Evolutionary conservation across 2,113 vertebrate species (phyloP).

Genomic region (pig (Sus scrofa)): DNA sequence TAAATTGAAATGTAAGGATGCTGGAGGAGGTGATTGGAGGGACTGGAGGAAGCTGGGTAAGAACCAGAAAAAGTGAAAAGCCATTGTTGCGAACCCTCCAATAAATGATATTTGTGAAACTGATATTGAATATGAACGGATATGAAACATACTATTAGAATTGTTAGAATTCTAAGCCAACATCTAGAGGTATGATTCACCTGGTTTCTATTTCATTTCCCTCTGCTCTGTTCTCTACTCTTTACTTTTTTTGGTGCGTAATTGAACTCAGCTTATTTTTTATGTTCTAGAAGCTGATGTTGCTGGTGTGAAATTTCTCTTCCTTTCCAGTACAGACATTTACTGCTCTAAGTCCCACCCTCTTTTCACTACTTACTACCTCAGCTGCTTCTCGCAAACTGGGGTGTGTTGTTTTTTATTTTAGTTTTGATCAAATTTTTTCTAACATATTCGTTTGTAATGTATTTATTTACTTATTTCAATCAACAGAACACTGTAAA

Average conservation of each 20-base stretch:
- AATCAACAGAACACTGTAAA: no score
- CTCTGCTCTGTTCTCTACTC: background rate
- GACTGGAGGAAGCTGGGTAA: background rate
- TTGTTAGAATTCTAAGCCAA: background rate
- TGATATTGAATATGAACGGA: no score
- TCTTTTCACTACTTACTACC: accelerated
- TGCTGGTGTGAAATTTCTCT: background rate
- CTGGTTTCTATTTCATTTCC: background rate
- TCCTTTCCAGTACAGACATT: background rate
- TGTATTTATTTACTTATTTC: background rate
- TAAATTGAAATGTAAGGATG: background rate
- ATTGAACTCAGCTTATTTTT: background rate
- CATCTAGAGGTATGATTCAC: background rate
- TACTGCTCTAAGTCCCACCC: accelerated
- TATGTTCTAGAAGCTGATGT: background rate
- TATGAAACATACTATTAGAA: background rate
- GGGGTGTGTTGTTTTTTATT: background rate
- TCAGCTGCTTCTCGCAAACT: background rate
- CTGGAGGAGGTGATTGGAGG: no score
- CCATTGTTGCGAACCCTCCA: background rate
- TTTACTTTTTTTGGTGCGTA: background rate
- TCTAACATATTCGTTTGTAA: background rate
- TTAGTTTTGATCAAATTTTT: background rate
- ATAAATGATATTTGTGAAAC: background rate
- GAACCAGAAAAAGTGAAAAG: background rate